Base-by-base conservation (phyloP, 2,888 invertebrate species). In the Oscheius sp. region DNA sequence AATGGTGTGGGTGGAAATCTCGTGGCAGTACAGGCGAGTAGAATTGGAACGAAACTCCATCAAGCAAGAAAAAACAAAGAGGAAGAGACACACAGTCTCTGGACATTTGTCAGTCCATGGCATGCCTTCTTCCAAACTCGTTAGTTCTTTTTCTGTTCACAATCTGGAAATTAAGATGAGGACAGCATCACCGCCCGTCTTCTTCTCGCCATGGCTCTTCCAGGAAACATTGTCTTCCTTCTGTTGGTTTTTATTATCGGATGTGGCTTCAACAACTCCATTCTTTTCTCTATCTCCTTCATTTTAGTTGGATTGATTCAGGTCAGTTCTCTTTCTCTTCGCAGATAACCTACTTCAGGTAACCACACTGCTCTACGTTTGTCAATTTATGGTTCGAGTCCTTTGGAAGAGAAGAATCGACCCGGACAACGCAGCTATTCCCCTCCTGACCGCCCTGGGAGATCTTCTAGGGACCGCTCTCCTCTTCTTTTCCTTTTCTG, bases 1-100 rank as follows among this genome's bases (percentile, higher is more conserved):
- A 84, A 84, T 54, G 84, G 82, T 71, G 74, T 83, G 24, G 84
- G 84, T 12, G 84, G 84, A 3, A 84, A 84, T 47, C 64, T 82
- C 47, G 77, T 75, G 8, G 80, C 78, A 14, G 79, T 82, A n/a
- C 81, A 82, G 45, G 78, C 83, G 3, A 80, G 80, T 36, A 64
- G 80, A 2, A 82, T 82, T 22, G 73, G 77, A 9, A 82, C 83
- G 1, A 70, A 69, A 36, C 69, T 83, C 6, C 81, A 82, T 67
- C 64, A 70, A 32, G 75, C 71, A 17, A 56, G 74, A 24, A 79
- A 79, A 56, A 71, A 75, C 62, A 66, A 69, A 36, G 54, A 51
- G 20, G 64, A 71, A 38, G 71, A 69, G 20, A 51, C 30, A 5
- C 38, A 61, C 32, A 36, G 36, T 20, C 44, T 71, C 24, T 67